Percentiles rank a stretch among this genome's conserved stretches.
Evolutionary conservation across 2,888 invertebrate genomes (phyloP).

Genomic region (Rhynchonema sp.): DNA sequence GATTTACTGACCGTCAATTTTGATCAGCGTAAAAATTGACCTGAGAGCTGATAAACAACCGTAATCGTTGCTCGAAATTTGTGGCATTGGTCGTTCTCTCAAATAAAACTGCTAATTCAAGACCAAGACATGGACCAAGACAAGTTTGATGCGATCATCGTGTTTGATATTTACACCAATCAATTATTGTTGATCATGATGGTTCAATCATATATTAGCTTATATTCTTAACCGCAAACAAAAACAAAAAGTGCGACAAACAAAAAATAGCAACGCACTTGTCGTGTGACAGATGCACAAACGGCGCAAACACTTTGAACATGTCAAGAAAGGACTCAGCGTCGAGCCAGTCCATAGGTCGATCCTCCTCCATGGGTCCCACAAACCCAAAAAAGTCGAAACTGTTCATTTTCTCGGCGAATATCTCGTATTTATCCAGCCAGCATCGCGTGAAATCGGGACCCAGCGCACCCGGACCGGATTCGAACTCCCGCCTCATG

Average conservation of each 20-base stretch:
- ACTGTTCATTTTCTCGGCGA: not conserved
- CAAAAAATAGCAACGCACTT: not conserved
- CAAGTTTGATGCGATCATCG: no score
- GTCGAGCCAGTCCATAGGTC: not conserved
- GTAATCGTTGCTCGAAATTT: no score
- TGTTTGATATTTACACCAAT: no score
- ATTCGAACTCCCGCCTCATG: not conserved
- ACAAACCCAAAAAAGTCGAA: not conserved
- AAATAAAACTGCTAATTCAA: no score
- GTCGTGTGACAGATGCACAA: not conserved
- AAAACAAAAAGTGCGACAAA: no score
- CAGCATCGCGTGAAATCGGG: not conserved
- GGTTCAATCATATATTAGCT: not conserved
- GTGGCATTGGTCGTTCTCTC: no score
- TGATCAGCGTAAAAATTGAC: no score
- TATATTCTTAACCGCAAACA: no score
- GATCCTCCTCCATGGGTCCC: not conserved
- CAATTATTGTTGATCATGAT: no score
- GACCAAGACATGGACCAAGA: no score
- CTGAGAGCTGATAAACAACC: no score
- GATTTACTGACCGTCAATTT: no score
- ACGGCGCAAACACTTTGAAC: not conserved
- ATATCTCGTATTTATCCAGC: not conserved
- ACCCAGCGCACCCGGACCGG: not conserved
- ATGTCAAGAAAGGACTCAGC: not conserved